Evolutionary conservation across 2,888 invertebrate species (phyloP).

Genomic region (Philopedon plagiatum): DNA sequence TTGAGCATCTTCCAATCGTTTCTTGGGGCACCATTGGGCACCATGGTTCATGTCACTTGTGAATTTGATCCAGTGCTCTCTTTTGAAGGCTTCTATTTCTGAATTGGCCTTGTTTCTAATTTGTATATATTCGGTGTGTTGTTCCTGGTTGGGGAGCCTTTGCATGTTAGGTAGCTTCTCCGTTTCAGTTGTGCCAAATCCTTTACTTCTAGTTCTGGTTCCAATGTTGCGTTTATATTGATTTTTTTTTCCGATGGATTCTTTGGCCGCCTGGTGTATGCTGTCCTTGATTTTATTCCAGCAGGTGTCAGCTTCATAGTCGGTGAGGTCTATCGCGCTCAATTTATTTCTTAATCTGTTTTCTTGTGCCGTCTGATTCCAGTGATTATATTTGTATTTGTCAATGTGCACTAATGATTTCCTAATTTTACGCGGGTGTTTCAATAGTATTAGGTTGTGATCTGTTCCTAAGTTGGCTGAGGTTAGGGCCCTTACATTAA

Average conservation of each 20-base stretch:
- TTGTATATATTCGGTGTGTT: no score
- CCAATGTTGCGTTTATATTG: neutral
- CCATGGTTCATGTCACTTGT: no score
- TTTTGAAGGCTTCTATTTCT: no score
- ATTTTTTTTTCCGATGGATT: neutral
- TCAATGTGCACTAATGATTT: slow-evolving; percentile 13
- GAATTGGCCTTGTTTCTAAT: no score
- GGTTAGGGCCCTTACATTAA: slow-evolving; percentile 15
- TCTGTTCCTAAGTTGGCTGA: slow-evolving; percentile 26
- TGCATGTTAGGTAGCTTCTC: no score
- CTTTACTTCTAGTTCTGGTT: no score
- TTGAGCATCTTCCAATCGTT: no score
- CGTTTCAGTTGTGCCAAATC: no score
- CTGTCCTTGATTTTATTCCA: neutral
- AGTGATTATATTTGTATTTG: slow-evolving; percentile 25
- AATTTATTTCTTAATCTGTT: slow-evolving; percentile 11
- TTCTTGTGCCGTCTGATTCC: slow-evolving; percentile 21
- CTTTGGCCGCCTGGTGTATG: neutral
- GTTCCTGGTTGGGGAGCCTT: no score
- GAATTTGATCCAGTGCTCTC: no score
- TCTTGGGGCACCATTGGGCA: no score
- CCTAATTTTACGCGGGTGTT: neutral
- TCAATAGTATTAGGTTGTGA: slow-evolving; percentile 26
- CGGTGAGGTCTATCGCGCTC: neutral
- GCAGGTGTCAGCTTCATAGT: neutral